Percentiles rank a stretch among this genome's conserved stretches.
Conservation (phyloP, 2,797 vertebrate species). For the Anas bahamensis region DNA sequence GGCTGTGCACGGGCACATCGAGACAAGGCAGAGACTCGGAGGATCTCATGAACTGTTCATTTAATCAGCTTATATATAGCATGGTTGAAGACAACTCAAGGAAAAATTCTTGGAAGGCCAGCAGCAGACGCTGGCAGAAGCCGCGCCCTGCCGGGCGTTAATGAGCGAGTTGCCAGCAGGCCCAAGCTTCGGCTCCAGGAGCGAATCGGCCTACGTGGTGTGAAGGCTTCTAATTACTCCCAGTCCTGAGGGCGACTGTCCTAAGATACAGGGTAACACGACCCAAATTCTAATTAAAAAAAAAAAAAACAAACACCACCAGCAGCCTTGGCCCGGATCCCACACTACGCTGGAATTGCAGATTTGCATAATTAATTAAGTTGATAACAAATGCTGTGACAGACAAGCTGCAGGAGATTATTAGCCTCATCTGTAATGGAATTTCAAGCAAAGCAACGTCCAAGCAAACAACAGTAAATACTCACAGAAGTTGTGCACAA, state of each 20-base stretch:
- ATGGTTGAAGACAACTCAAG: not conserved
- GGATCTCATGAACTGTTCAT: not conserved
- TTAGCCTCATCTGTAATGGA: not conserved
- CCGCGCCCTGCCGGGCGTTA: not conserved
- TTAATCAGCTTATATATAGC: not conserved
- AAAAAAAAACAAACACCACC: not conserved
- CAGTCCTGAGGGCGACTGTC: not conserved
- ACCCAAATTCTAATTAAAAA: not conserved
- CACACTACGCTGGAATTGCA: not conserved
- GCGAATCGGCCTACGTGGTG: accelerated
- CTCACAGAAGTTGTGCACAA: not conserved
- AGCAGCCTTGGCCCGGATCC: not conserved
- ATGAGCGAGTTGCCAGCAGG: not conserved
- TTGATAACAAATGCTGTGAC: not conserved
- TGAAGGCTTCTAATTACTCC: not conserved
- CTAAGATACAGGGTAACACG: not conserved
- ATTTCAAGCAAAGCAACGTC: not conserved
- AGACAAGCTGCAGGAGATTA: not conserved
- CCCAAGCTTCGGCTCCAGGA: not conserved
- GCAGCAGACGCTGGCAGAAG: not conserved
- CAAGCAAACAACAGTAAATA: not conserved
- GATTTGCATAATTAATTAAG: constrained; percentile 14
- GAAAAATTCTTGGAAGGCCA: not conserved
- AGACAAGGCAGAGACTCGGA: not conserved
- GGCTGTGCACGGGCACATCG: not conserved